Evolutionary conservation across 2,888 invertebrate species (phyloP), one percentile per base, ranked within the genome.

Genomic region (Yponomeuta evonymella): DNA sequence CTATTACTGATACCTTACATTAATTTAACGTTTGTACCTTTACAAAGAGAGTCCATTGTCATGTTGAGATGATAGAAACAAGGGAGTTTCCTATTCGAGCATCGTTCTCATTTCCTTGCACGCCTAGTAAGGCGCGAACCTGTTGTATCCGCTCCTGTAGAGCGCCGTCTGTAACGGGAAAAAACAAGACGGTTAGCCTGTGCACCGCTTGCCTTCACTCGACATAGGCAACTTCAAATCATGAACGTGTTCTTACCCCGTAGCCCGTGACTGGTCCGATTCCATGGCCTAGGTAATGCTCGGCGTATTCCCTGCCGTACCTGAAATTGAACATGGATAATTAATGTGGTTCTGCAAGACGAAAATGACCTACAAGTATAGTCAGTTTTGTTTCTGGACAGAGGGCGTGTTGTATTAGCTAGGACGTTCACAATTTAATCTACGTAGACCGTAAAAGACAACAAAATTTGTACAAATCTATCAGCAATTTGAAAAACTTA

Each of bases 241-340:
- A 15, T 15, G 5, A 30, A 5, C 58, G 29, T 77, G n/a, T 67
- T 9, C 95, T 95, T 94, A 98, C 98, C 95, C 98, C 98, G 91
- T 98, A 98, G 84, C 98, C 98, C 78, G 98, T 96, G 81, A 98
- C 97, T 79, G 98, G 98, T 84, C 98, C 98, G 87, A 98, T 98
- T 76, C 98, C 96, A 93, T 98, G 98, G 78, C 97, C 97, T 84
- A 98, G 93, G 93, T 98, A 98, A 73, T 98, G 98, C 92, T 98
- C 98, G 79, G 97, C 96, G 84, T 96, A 97, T 84, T 98, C 97
- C 86, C 97, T 95, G 80, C 97, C 97, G 87, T 97, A 97, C 77
- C 96, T 96, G 88, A 70, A 93, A 87, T 75, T 29, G 10, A 51
- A 73, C 74, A 76, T 72, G 3, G 6, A 43, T 1, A 43, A 43